phyloP scores from a whole-genome alignment of 1,140 invertebrate genomes.

The Theocolax elegans region DNA sequence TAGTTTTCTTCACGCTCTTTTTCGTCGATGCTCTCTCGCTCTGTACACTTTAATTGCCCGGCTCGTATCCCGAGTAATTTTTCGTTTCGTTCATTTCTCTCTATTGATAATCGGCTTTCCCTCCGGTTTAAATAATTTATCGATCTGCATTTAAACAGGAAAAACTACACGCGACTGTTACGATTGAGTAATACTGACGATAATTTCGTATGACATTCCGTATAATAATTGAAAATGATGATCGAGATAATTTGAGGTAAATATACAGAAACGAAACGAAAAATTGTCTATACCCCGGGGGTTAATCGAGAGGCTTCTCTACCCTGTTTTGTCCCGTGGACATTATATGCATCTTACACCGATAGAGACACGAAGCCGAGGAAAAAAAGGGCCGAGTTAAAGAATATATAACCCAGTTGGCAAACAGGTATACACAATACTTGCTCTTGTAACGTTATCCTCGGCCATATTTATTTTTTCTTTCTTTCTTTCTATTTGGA shows the following conservation, averaged over 20 bases:
- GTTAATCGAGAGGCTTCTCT: no score
- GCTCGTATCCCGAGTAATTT: conserved; percentile 40
- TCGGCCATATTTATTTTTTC: conserved; percentile 13
- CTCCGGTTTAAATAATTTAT: no score
- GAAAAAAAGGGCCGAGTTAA: background rate
- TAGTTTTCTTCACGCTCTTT: conserved; percentile 13
- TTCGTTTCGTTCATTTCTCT: no score
- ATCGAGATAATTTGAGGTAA: no score
- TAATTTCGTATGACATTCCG: no score
- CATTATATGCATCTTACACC: conserved; percentile 19
- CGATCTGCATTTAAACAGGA: no score
- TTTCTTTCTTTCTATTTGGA: conserved; percentile 23
- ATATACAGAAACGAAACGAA: no score
- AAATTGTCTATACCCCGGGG: no score
- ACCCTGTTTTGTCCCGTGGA: conserved; percentile 35
- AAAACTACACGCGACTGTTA: no score
- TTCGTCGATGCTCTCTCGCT: background rate
- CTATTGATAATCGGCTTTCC: no score
- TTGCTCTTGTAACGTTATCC: conserved; percentile 14
- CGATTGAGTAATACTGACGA: no score
- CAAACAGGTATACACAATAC: background rate
- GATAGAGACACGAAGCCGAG: conserved; percentile 1
- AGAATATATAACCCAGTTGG: conserved; percentile 25
- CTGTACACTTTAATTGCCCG: conserved; percentile 8
- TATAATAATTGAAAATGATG: no score